phyloP scores from a whole-genome alignment of 2,888 invertebrate genomes.

The Euplagia quadripunctaria region DNA sequence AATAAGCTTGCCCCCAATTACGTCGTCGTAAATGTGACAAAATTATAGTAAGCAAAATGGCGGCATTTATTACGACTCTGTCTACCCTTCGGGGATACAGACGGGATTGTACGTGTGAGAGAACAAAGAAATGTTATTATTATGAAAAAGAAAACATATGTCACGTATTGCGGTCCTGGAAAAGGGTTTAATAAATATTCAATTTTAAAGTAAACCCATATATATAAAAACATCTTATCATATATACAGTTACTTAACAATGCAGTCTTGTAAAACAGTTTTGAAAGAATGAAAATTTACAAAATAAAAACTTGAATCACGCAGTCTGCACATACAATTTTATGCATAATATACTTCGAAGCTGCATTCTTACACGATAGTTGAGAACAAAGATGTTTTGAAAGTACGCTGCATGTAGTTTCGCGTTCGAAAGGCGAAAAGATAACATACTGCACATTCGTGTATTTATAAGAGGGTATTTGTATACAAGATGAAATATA shows the following conservation, averaged over 20 bases:
- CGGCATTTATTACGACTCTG: no score
- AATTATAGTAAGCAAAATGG: no score
- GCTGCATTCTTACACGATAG: not conserved
- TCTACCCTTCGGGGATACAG: no score
- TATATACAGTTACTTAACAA: not conserved
- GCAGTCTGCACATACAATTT: not conserved
- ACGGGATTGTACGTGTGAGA: no score
- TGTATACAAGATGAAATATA: not conserved
- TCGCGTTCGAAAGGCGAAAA: not conserved
- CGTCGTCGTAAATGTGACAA: no score
- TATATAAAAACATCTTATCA: no score
- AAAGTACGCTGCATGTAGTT: not conserved
- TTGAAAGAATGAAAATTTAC: not conserved
- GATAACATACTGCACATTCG: not conserved
- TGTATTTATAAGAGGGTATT: not conserved
- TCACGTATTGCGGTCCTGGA: no score
- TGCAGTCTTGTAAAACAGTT: not conserved
- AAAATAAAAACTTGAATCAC: not conserved
- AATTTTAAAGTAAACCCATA: not conserved
- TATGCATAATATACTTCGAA: not conserved
- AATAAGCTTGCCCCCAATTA: no score
- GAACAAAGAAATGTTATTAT: no score
- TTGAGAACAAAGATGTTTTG: constrained; percentile 1
- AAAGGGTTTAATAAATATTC: not conserved
- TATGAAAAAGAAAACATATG: no score